Base-by-base conservation (phyloP, 2,797 vertebrate species). In the Bradypus variegatus region DNA sequence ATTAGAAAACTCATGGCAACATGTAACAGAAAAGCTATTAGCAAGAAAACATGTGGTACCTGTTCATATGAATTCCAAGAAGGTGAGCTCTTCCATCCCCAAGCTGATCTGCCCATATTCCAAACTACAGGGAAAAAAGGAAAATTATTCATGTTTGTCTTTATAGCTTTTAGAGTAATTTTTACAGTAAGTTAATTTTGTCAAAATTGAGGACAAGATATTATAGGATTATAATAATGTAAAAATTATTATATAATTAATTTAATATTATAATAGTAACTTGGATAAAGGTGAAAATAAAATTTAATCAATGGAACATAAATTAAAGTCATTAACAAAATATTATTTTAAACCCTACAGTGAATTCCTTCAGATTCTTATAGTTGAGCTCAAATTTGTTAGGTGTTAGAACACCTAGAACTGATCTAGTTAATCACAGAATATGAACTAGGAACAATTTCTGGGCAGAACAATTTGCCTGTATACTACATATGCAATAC, bases 31-130 rank as follows among this genome's bases (percentile, higher is more conserved):
- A 87, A 89, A 33, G 64, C 10, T 9, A 50, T 21, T 72, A 45
- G 89, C 15, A 86, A 88, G 18, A 89, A 93, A 95, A 92, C 33
- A 83, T 2, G 7, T 58, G 87, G 27, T 92, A 98, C 98, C 97
- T 98, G 97, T 98, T 98, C 76, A 95, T 96, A 73, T 98, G 98
- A 84, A 97, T 97, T 94, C 98, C 97, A 0, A 98, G 94, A 48
- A 97, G 96, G 95, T 98, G 98, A 41, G 98, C 98, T 97, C 98
- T 97, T 72, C 98, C 98, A 76, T 98, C 98, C 60, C 98, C 98
- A 90, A 98, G 97, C 97, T 98, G 98, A 88, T 98, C 98, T 53
- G 98, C 97, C 98, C 98, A 98, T 93, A 95, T 96, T 41, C 98
- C 98, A 98, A 98, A 98, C 98, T 98, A 94, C 90, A 23, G 94